Percentiles rank a stretch among this genome's conserved stretches.
These are phyloP conservation scores for Macrobrachium nipponense DNA, from an alignment of 1,140 invertebrate genomes.

Conservation along the genomic window DNA sequence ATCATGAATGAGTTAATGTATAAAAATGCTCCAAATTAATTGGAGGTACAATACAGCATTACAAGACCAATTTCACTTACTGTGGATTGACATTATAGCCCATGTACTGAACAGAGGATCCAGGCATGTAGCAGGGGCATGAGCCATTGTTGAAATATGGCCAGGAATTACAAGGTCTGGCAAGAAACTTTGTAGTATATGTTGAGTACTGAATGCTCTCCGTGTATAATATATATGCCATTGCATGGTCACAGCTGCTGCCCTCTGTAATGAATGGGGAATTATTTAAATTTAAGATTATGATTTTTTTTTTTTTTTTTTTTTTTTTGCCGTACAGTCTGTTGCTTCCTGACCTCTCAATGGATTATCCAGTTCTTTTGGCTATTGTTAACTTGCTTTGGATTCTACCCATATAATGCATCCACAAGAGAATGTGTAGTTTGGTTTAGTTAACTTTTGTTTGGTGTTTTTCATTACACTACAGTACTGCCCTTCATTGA, in stretches of 20 bases:
- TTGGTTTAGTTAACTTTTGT: too few species aligned
- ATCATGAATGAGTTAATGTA: background rate
- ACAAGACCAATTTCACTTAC: slow-evolving; percentile 4
- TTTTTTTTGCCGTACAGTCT: too few species aligned
- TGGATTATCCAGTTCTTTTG: background rate
- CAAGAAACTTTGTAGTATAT: slow-evolving; percentile 61
- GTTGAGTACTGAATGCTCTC: slow-evolving; percentile 68
- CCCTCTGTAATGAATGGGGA: slow-evolving; percentile 68
- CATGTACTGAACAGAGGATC: slow-evolving; percentile 53
- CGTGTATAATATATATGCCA: slow-evolving; percentile 71
- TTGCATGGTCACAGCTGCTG: slow-evolving; percentile 68
- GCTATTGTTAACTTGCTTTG: background rate
- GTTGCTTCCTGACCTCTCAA: too few species aligned
- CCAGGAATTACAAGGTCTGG: slow-evolving; percentile 51
- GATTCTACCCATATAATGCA: background rate
- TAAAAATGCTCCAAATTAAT: background rate
- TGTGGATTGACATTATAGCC: slow-evolving; percentile 50
- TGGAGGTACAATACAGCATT: background rate
- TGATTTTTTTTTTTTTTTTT: too few species aligned
- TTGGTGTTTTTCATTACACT: too few species aligned
- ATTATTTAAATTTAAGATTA: background rate
- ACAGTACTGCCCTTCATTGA: too few species aligned
- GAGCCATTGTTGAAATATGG: slow-evolving; percentile 43
- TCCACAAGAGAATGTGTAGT: too few species aligned
- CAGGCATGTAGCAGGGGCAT: slow-evolving; percentile 38